Percentiles rank a stretch among this genome's conserved stretches.
These are phyloP conservation scores for Euzetes globulus DNA, from an alignment of 2,888 invertebrate genomes.

Conservation along the genomic window DNA sequence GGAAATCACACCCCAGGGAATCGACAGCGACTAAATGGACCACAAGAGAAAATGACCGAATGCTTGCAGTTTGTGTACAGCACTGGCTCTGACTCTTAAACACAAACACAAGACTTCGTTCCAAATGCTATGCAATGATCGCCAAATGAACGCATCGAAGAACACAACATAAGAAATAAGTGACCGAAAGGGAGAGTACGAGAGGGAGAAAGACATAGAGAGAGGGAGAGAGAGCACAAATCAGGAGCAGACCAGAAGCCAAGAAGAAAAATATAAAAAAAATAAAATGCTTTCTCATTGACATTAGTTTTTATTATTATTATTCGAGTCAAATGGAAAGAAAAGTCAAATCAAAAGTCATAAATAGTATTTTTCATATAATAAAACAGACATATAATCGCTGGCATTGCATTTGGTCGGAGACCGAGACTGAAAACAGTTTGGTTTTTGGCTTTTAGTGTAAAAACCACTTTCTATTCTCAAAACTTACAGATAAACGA, in stretches of 20 bases:
- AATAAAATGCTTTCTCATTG: slow-evolving; percentile 27
- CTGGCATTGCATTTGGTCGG: neutral
- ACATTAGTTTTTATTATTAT: slow-evolving; percentile 28
- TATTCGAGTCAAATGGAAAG: slow-evolving; percentile 12
- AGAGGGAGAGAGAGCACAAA: neutral
- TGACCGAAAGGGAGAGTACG: neutral
- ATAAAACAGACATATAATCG: slow-evolving; percentile 24
- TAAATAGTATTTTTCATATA: slow-evolving; percentile 30
- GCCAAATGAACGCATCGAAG: slow-evolving; percentile 24
- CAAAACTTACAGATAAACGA: neutral
- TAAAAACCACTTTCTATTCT: slow-evolving; percentile 26
- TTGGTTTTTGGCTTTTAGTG: slow-evolving; percentile 8
- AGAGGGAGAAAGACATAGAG: neutral
- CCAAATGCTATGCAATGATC: slow-evolving; percentile 13
- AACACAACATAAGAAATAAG: slow-evolving; percentile 25
- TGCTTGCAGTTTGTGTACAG: neutral
- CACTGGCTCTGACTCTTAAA: neutral
- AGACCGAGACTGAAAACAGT: neutral
- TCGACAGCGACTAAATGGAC: slow-evolving; percentile 28
- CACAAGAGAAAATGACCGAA: slow-evolving; percentile 29
- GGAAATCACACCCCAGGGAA: slow-evolving; percentile 28
- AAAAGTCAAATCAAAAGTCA: slow-evolving; percentile 26
- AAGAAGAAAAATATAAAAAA: neutral
- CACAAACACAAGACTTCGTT: neutral
- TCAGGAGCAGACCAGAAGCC: neutral